Evolutionary conservation across 2,797 vertebrate species (phyloP).

Genomic region (Petrocephalus schoutedeni): DNA sequence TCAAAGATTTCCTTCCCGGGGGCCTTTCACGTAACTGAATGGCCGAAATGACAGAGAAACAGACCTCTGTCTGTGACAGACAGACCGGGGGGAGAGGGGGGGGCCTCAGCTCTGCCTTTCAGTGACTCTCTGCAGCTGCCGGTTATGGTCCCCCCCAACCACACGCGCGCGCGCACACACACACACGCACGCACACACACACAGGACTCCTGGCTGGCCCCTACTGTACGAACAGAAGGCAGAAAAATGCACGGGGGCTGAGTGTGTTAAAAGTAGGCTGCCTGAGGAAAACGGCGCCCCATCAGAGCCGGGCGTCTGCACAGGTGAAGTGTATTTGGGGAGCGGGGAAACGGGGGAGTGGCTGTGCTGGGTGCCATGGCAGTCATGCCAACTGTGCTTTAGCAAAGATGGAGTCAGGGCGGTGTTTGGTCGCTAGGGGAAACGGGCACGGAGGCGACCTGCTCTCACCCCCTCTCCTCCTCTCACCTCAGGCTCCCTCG

Average conservation of each 20-base stretch:
- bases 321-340: constrained; percentile 24
- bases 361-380: neutral
- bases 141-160: constrained; percentile 30
- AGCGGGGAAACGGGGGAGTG: constrained; percentile 23
- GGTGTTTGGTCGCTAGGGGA: neutral
- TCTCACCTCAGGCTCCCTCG: constrained; percentile 77
- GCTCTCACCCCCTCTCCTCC: constrained; percentile 45
- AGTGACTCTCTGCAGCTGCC: constrained; percentile 50
- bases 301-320: constrained; percentile 29
- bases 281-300: constrained; percentile 16
- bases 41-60: constrained; percentile 39
- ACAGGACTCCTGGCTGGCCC: constrained; percentile 5
- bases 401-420: neutral
- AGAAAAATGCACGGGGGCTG: constrained; percentile 22
- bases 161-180: neutral
- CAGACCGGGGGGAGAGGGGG: constrained; percentile 22
- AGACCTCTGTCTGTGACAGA: constrained; percentile 56
- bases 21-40: constrained; percentile 35
- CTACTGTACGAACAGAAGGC: constrained; percentile 20
- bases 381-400: neutral
- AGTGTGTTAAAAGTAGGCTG: constrained; percentile 20
- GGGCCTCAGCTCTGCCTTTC: constrained; percentile 37
- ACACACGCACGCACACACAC: neutral
- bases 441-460: neutral
- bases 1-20: constrained; percentile 47